Evolutionary conservation across 2,888 invertebrate species (phyloP).

Genomic region (Lathronympha strigana): DNA sequence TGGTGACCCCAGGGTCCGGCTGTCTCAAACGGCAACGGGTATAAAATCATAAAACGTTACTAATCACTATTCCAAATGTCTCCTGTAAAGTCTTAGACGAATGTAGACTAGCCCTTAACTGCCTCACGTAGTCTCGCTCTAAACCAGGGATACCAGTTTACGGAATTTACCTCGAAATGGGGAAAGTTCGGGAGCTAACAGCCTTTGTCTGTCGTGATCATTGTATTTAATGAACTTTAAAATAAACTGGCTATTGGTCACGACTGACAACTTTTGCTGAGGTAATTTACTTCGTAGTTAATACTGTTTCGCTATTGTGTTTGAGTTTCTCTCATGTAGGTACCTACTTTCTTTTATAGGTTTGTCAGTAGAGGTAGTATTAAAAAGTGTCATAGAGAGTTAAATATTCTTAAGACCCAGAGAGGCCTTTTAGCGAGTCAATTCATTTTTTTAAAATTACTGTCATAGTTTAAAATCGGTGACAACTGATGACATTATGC

Average conservation of each 20-base stretch:
- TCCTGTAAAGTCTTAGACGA: neutral
- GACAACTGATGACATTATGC: too few relatives aligned
- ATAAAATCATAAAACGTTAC: too few relatives aligned
- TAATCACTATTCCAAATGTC: too few relatives aligned
- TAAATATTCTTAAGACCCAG: too few relatives aligned
- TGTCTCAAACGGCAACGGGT: too few relatives aligned
- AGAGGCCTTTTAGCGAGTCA: too few relatives aligned
- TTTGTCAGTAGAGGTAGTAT: neutral
- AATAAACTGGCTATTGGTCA: slow-evolving; percentile 41
- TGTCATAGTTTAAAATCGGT: too few relatives aligned
- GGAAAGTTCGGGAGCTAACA: slow-evolving; percentile 39
- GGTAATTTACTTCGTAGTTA: slow-evolving; percentile 32
- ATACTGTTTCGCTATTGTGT: slow-evolving; percentile 24
- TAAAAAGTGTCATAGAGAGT: neutral
- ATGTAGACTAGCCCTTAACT: slow-evolving; percentile 75
- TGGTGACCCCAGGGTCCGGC: too few relatives aligned
- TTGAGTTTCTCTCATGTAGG: neutral
- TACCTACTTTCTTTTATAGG: neutral
- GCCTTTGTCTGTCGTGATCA: slow-evolving; percentile 39
- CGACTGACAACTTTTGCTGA: slow-evolving; percentile 36
- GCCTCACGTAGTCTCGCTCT: slow-evolving; percentile 69
- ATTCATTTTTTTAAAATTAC: too few relatives aligned
- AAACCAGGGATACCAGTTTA: slow-evolving; percentile 33
- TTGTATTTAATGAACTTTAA: slow-evolving; percentile 41
- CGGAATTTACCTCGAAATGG: slow-evolving; percentile 35